A percentile compares a stretch with the other conserved stretches of the same genome.
These are phyloP conservation scores for Julus scandinavius DNA, from an alignment of 2,888 invertebrate genomes.

Conservation along the genomic window DNA sequence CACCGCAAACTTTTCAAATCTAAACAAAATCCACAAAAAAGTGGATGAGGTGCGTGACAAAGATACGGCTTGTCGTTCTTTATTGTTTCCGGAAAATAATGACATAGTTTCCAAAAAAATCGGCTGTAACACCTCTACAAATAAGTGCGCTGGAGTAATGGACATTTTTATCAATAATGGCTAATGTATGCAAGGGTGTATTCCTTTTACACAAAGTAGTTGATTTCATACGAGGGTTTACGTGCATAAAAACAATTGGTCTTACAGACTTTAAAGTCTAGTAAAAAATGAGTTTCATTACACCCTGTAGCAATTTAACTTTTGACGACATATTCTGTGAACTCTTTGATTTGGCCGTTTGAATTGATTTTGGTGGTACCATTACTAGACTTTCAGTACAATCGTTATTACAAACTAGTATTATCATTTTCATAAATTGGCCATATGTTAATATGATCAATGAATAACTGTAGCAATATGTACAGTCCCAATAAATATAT, in stretches of 20 bases:
- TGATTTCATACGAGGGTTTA: not conserved
- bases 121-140: conserved; percentile 5
- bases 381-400: no score
- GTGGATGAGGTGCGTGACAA: not conserved
- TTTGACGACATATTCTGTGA: not conserved
- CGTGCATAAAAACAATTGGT: not conserved
- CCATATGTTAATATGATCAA: no score
- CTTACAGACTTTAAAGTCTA: not conserved
- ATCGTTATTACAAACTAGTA: no score
- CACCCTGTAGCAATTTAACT: not conserved
- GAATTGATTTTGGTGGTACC: no score
- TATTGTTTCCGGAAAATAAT: conserved; percentile 37
- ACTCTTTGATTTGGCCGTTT: no score
- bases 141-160: not conserved
- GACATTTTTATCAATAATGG: conserved; percentile 30
- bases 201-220: not conserved
- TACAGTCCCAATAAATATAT: no score
- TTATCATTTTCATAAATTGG: no score
- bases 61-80: conserved; percentile 17
- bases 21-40: conserved; percentile 22
- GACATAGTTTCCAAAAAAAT: not conserved
- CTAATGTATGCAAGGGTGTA: conserved; percentile 33
- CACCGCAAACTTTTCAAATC: conserved; percentile 10
- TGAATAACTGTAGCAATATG: no score
- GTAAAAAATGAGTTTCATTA: not conserved